These are phyloP conservation scores for Kryptolebias ocellatus DNA, from an alignment of 2,797 vertebrate species.

Conservation along the genomic window DNA sequence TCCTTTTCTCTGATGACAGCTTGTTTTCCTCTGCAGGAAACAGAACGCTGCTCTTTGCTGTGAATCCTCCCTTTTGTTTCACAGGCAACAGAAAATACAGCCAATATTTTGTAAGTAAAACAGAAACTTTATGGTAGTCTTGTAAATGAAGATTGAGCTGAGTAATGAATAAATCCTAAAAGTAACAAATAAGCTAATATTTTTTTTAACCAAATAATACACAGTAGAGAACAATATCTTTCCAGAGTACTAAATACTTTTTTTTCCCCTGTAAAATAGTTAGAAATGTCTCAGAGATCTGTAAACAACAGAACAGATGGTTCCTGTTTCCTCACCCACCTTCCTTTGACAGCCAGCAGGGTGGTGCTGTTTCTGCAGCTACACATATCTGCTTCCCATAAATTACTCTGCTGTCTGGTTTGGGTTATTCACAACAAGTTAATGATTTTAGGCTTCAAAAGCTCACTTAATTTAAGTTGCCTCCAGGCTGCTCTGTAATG, in stretches of 20 bases:
- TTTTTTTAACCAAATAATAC: background rate
- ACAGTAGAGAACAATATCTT: too few relatives aligned
- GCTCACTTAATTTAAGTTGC: background rate
- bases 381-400: background rate
- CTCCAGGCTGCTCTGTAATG: background rate
- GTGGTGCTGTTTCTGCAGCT: slow-evolving; percentile 15
- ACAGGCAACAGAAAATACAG: background rate
- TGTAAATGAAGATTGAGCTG: background rate
- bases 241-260: too few relatives aligned
- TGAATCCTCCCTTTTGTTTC: slow-evolving; percentile 24
- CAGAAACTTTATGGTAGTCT: background rate
- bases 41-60: slow-evolving; percentile 7
- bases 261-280: slow-evolving; percentile 3
- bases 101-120: background rate
- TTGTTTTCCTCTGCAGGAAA: slow-evolving; percentile 68
- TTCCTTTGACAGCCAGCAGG: slow-evolving; percentile 41
- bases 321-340: slow-evolving; percentile 59
- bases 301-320: slow-evolving; percentile 43
- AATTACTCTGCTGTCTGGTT: background rate
- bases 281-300: slow-evolving; percentile 13
- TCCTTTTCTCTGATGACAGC: slow-evolving; percentile 44
- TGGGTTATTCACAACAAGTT: background rate
- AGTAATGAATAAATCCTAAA: background rate
- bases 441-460: background rate
- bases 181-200: background rate